phyloP scores from a whole-genome alignment of 2,797 vertebrate genomes.

The Enoplosus armatus region DNA sequence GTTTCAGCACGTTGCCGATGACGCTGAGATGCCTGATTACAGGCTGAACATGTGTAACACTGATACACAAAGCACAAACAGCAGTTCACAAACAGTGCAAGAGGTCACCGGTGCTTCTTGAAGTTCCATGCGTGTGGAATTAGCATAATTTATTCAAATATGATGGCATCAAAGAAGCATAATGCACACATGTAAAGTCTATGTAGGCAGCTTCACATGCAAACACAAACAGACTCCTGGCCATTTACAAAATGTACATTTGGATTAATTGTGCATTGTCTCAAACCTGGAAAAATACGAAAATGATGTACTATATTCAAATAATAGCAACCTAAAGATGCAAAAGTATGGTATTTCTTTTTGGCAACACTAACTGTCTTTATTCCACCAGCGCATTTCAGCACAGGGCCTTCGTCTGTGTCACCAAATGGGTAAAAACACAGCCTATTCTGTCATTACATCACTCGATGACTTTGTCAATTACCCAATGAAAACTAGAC shows the following conservation, averaged over 20 bases:
- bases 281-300: neutral
- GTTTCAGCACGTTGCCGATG: neutral
- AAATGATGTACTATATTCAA: neutral
- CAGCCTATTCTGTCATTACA: neutral
- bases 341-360: neutral
- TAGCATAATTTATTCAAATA: constrained; percentile 13
- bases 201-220: neutral
- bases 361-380: too few relatives aligned
- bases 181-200: neutral
- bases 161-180: constrained; percentile 14
- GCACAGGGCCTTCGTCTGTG: neutral
- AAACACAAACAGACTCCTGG: neutral
- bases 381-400: neutral
- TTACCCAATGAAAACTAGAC: neutral
- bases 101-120: neutral
- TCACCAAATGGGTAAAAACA: neutral
- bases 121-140: neutral
- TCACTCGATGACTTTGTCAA: neutral
- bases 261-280: constrained; percentile 3
- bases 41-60: neutral
- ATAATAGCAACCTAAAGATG: neutral
- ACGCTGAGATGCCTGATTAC: neutral
- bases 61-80: neutral
- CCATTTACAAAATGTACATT: neutral
- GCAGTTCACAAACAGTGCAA: constrained; percentile 3